phyloP scores from a whole-genome alignment of 2,888 invertebrate species.

The Nomada lathburiana region DNA sequence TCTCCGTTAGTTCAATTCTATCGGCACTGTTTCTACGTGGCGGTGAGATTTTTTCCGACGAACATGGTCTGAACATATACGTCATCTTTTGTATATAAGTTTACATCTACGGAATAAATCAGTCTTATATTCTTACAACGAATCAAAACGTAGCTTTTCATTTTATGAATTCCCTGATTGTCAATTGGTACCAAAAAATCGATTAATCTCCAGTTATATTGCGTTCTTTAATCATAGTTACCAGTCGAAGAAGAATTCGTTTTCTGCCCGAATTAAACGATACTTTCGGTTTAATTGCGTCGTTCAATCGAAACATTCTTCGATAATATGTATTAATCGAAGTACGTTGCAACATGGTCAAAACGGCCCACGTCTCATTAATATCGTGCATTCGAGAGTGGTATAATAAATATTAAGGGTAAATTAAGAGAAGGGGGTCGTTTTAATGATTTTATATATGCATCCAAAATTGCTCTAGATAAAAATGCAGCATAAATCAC shows the following conservation, averaged over 20 bases:
- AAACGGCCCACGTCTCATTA: constrained; percentile 15
- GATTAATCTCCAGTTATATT: neutral
- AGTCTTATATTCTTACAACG: constrained; percentile 82
- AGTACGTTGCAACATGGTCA: neutral
- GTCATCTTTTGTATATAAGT: constrained; percentile 84
- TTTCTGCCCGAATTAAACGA: neutral
- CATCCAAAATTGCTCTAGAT: neutral
- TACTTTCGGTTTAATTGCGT: neutral
- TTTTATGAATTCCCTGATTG: constrained; percentile 65
- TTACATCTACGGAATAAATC: constrained; percentile 83
- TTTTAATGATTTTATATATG: neutral
- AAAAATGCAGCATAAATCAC: constrained; percentile 1
- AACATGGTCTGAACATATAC: constrained; percentile 77
- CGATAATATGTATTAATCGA: constrained; percentile 1
- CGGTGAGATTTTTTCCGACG: constrained; percentile 74
- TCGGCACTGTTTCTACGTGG: constrained; percentile 71
- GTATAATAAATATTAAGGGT: constrained; percentile 2
- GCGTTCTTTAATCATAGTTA: neutral
- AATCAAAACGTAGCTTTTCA: constrained; percentile 76
- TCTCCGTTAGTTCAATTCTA: constrained; percentile 66
- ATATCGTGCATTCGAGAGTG: constrained; percentile 22
- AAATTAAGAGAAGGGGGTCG: neutral
- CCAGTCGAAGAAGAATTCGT: neutral
- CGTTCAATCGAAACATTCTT: constrained; percentile 2
- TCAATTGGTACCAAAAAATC: neutral